phyloP scores from a whole-genome alignment of 2,797 vertebrate species.

The Muscicapa comitata region DNA sequence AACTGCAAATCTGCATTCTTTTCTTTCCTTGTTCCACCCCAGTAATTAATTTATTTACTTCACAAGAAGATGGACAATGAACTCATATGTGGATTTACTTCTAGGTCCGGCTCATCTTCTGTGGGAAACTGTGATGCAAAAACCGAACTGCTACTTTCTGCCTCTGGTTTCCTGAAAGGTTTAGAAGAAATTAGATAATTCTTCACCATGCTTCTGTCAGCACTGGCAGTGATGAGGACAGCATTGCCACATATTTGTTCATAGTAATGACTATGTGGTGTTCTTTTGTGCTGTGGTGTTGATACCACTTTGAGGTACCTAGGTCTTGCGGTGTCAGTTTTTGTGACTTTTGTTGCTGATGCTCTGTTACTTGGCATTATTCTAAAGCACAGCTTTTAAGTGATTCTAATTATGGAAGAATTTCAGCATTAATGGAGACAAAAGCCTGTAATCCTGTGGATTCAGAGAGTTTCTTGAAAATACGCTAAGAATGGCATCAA shows the following conservation, averaged over 20 bases:
- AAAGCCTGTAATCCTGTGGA: not conserved
- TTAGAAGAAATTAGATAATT: not conserved
- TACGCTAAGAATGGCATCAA: not conserved
- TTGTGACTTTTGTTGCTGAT: not conserved
- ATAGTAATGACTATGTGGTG: not conserved
- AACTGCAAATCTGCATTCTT: not conserved
- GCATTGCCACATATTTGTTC: not conserved
- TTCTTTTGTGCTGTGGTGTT: not conserved
- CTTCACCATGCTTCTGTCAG: not conserved
- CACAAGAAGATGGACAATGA: not conserved
- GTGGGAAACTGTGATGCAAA: not conserved
- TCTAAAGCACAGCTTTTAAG: not conserved
- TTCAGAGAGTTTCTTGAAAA: not conserved
- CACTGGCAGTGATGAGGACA: not conserved
- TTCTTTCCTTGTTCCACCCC: not conserved
- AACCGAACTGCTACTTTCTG: not conserved
- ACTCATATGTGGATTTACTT: not conserved
- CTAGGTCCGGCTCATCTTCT: rapidly evolving
- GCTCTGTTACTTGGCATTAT: not conserved
- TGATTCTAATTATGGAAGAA: not conserved
- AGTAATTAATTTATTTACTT: not conserved
- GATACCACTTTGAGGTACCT: not conserved
- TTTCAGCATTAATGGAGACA: not conserved
- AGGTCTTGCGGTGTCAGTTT: not conserved
- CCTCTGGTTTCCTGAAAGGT: not conserved